Percentiles rank a stretch among this genome's conserved stretches.
Conservation (phyloP, 1,140 invertebrate species). For the Drosophila pruinosa region DNA sequence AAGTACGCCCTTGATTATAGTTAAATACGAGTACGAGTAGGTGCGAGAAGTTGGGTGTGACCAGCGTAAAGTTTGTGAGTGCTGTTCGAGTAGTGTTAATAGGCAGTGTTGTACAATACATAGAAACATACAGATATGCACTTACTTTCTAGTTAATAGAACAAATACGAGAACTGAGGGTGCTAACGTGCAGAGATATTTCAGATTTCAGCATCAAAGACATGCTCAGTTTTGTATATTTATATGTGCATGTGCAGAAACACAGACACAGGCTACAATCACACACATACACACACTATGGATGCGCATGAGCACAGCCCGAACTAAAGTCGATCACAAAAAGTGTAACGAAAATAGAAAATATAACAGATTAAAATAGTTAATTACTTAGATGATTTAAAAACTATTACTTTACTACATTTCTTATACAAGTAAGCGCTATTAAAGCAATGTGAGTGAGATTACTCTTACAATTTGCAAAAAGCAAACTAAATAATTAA, state of each 20-base stretch:
- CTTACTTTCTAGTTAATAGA: constrained; percentile 44
- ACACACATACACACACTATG: constrained; percentile 28
- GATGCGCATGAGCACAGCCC: constrained; percentile 35
- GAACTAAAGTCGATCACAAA: constrained; percentile 37
- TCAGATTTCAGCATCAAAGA: constrained; percentile 24
- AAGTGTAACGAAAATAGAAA: constrained; percentile 61
- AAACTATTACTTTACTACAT: constrained; percentile 28
- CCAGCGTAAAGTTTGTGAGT: constrained; percentile 15
- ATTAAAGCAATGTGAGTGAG: constrained; percentile 35
- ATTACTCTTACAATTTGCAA: constrained; percentile 34
- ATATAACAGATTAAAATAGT: constrained; percentile 48
- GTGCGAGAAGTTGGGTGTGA: constrained; percentile 23
- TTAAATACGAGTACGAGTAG: background rate
- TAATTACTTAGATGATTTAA: constrained; percentile 15
- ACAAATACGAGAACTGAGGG: constrained; percentile 48
- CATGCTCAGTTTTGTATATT: constrained; percentile 10
- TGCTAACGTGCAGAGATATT: constrained; percentile 65
- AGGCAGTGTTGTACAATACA: constrained; percentile 7
- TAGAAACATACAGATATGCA: constrained; percentile 37
- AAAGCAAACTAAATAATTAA: constrained; percentile 11
- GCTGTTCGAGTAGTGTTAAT: constrained; percentile 11
- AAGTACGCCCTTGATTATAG: constrained; percentile 5
- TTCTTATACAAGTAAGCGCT: constrained; percentile 19
- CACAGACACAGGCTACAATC: constrained; percentile 50
- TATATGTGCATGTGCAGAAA: constrained; percentile 47